Evolutionary conservation across 2,113 vertebrate species (phyloP).

Genomic region (Podarcis muralis): DNA sequence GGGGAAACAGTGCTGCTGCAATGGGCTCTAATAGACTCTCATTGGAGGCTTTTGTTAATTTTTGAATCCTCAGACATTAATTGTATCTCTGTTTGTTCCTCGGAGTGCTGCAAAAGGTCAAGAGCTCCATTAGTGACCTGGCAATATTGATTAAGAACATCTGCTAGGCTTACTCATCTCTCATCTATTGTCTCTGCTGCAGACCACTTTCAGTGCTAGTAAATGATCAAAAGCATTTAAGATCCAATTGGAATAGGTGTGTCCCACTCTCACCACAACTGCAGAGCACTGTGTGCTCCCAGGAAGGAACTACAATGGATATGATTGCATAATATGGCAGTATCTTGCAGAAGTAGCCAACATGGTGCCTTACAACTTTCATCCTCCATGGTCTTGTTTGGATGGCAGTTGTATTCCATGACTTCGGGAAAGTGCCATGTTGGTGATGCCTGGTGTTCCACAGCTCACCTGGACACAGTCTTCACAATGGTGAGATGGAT

Average conservation of each 20-base stretch:
- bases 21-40: slow-evolving; percentile 21
- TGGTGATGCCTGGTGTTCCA: no score
- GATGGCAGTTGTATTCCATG: no score
- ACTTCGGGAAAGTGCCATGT: no score
- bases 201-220: slow-evolving; percentile 24
- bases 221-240: not conserved
- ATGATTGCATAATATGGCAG: not conserved
- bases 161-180: slow-evolving; percentile 37
- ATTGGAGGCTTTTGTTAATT: slow-evolving; percentile 7
- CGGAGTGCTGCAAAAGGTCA: slow-evolving; percentile 46
- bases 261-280: not conserved
- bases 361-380: no score
- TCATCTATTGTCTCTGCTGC: slow-evolving; percentile 15
- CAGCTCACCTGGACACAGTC: no score
- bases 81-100: slow-evolving; percentile 16
- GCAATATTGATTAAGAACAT: slow-evolving; percentile 48
- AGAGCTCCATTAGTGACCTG: slow-evolving; percentile 39
- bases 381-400: no score
- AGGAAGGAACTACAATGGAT: not conserved
- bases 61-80: slow-evolving; percentile 36
- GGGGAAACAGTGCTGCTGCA: not conserved
- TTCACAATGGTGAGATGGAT: no score
- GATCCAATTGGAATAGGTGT: not conserved
- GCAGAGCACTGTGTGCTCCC: no score
- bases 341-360: not conserved